Evolutionary conservation across 2,888 invertebrate species (phyloP).

Genomic region (Sepiola atlantica): DNA sequence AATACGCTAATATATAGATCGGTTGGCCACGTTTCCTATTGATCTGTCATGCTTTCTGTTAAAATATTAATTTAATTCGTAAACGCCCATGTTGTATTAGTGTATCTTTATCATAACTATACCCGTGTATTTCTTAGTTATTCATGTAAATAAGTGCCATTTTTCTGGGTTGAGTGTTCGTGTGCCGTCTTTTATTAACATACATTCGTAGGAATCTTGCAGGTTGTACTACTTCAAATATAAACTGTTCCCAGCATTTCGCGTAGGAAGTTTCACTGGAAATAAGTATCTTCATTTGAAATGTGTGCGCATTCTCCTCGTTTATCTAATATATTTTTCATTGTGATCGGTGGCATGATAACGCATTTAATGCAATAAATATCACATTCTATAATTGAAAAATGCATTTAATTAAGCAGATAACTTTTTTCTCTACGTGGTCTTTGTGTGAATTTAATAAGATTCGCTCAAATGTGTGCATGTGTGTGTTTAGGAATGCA

Average conservation of each 20-base stretch:
- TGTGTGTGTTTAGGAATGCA: background rate
- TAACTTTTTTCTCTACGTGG: background rate
- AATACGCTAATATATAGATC: no score
- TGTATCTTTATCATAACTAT: no score
- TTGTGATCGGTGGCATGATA: background rate
- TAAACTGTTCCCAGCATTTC: background rate
- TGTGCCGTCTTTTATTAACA: no score
- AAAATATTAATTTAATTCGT: no score
- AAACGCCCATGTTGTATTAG: no score
- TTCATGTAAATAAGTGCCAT: no score
- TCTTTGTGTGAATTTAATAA: background rate
- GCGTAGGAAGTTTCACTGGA: background rate
- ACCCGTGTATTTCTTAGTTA: no score
- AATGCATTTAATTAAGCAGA: conserved; percentile 8
- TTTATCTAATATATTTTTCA: background rate
- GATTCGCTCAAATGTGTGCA: background rate
- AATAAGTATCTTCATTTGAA: background rate
- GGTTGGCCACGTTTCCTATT: no score
- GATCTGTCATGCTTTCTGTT: no score
- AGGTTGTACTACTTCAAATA: background rate
- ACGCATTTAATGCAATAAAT: conserved; percentile 15
- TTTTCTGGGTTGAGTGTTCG: no score
- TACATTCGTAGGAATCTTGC: background rate
- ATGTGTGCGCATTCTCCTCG: background rate
- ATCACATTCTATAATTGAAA: background rate